Evolutionary conservation across 2,113 vertebrate genomes (phyloP), one percentile per base, ranked within the genome.

Genomic region (Lipotes vexillifer): DNA sequence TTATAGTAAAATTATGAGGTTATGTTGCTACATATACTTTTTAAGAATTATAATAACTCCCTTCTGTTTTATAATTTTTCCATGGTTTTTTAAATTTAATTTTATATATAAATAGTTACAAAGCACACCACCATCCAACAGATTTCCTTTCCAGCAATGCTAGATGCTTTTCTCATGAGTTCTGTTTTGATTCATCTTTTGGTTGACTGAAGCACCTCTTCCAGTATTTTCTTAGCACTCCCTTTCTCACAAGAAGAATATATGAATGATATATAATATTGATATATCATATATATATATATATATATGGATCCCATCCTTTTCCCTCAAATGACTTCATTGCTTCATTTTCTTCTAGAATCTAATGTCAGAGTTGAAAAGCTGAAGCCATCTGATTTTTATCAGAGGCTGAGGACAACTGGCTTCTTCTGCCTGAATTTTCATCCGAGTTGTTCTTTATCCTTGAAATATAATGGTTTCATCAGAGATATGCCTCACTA

Each of bases 11-110:
- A 85, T 69, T 68, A 69, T 9, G n/a, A 18, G 41, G 21, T 44
- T 63, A 69, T 57, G 65, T 81, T n/a, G 9, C 27, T 55, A 90
- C 3, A 4, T 36, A 20, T 49, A 49, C 33, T 66, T 94, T 92
- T 71, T 55, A 44, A 82, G 44, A 93, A 75, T 83, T 71, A 72
- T 27, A 88, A 78, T 52, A 65, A 18, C 81, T 82, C 57, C 8
- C 2, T 97, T 87, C 74, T 83, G 49, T 68, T 93, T 90, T 71
- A 66, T 46, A 38, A 55, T 44, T 97, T 83, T 72, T n/a, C 77
- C 38, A 38, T 65, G 29, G 55, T 91, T 88, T 65, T 77, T 95
- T 95, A 93, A 71, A 82, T 87, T 78, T 82, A n/a, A 90, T 92
- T 85, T 61, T 78, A 69, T 41, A 49, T 41, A 55, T 57, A 59